Conservation (phyloP, 1,140 invertebrate genomes). For the Idris sp. region DNA sequence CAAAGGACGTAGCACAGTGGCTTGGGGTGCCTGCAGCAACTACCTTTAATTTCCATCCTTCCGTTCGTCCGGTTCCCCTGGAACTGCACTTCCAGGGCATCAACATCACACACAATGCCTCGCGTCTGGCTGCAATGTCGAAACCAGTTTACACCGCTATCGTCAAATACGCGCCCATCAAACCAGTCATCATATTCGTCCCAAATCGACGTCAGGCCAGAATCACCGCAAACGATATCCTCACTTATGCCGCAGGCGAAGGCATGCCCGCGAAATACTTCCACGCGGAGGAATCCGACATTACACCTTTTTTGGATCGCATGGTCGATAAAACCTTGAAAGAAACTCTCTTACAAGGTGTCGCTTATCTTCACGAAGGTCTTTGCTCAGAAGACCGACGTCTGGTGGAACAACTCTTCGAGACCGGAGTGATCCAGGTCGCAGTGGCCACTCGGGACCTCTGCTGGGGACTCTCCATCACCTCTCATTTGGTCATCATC, state of each 20-base stretch:
- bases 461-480: constrained; percentile 93
- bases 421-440: constrained; percentile 95
- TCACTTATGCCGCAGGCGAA: constrained; percentile 95
- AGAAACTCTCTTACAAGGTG: constrained; percentile 93
- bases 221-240: constrained; percentile 95
- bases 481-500: constrained; percentile 94
- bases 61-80: constrained; percentile 95
- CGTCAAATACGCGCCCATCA: constrained; percentile 89
- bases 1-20: constrained; percentile 97
- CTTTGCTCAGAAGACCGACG: constrained; percentile 89
- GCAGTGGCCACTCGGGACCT: constrained; percentile 94
- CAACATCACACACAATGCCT: constrained; percentile 98
- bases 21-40: constrained; percentile 94
- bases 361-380: constrained; percentile 98
- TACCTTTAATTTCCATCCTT: constrained; percentile 99
- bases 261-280: constrained; percentile 91
- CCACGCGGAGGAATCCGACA: constrained; percentile 90
- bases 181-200: constrained; percentile 97
- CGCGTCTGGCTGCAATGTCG: constrained; percentile 96
- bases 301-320: constrained; percentile 91
- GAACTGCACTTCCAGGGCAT: constrained; percentile 97
- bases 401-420: constrained; percentile 95
- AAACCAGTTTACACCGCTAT: constrained; percentile 98
- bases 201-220: constrained; percentile 95
- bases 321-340: constrained; percentile 92